Evolutionary conservation across 2,113 vertebrate genomes (phyloP).

Genomic region (Nesogale talazaci): DNA sequence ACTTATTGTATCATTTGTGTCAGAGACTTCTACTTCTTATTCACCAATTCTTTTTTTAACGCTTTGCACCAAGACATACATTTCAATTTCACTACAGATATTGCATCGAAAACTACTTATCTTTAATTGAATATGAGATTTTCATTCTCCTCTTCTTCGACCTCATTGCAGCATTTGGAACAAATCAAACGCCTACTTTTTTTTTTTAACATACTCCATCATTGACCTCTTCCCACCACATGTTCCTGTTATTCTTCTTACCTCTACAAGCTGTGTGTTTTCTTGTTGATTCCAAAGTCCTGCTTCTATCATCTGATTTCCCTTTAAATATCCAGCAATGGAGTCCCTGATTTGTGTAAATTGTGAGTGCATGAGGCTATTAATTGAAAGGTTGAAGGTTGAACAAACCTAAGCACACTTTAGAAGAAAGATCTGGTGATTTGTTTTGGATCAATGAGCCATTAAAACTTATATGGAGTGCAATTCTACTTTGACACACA

Average conservation of each 20-base stretch:
- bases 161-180: too few species aligned
- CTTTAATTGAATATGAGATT: not conserved
- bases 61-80: not conserved
- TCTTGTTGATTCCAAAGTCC: not conserved
- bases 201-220: not conserved
- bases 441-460: too few species aligned
- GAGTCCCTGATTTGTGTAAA: not conserved
- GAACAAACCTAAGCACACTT: not conserved
- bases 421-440: not conserved
- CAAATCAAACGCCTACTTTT: too few species aligned
- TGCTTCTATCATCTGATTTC: conserved; percentile 6
- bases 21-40: conserved; percentile 29
- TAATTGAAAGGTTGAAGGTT: not conserved
- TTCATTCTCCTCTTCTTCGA: not conserved
- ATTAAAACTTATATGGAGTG: too few species aligned
- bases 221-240: not conserved
- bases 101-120: conserved; percentile 11
- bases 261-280: not conserved
- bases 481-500: too few species aligned
- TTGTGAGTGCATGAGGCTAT: not conserved
- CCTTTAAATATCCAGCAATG: not conserved
- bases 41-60: conserved; percentile 24
- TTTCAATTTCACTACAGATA: not conserved
- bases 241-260: not conserved
- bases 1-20: conserved; percentile 32